Percentiles rank a stretch among this genome's conserved stretches.
These are phyloP conservation scores for Psittacus erithacus DNA, from an alignment of 2,113 vertebrate species.

Conservation along the genomic window DNA sequence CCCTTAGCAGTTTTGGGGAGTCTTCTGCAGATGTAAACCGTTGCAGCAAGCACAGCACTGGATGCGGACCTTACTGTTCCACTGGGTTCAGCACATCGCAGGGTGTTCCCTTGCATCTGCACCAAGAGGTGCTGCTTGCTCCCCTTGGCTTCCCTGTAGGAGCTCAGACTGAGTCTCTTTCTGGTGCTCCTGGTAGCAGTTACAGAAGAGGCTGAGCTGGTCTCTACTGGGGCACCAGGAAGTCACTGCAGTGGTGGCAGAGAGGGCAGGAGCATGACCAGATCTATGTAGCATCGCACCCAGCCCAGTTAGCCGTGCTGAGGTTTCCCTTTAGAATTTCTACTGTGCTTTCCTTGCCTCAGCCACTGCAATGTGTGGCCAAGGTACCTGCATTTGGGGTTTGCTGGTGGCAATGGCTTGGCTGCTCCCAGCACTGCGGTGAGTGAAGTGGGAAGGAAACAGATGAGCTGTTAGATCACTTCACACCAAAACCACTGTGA, in stretches of 20 bases:
- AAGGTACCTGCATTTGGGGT: neutral
- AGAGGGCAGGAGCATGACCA: neutral
- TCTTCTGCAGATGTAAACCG: neutral
- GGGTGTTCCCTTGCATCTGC: neutral
- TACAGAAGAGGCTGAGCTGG: neutral
- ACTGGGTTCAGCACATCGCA: neutral
- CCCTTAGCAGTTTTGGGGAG: neutral
- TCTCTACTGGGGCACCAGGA: neutral
- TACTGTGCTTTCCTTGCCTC: neutral
- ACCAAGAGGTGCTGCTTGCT: neutral
- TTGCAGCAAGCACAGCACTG: rapidly evolving
- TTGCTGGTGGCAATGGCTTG: neutral
- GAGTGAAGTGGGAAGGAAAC: neutral
- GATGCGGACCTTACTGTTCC: neutral
- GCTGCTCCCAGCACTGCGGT: neutral
- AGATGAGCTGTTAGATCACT: neutral
- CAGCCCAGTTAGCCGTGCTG: neutral
- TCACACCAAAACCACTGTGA: neutral
- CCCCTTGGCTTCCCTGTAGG: neutral
- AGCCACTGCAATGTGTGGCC: neutral
- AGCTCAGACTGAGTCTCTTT: neutral
- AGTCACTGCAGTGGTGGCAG: neutral
- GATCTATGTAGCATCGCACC: neutral
- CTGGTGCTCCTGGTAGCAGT: neutral
- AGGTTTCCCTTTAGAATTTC: neutral